Conservation (phyloP, 2,797 vertebrate species). For the Serranus cabrilla region DNA sequence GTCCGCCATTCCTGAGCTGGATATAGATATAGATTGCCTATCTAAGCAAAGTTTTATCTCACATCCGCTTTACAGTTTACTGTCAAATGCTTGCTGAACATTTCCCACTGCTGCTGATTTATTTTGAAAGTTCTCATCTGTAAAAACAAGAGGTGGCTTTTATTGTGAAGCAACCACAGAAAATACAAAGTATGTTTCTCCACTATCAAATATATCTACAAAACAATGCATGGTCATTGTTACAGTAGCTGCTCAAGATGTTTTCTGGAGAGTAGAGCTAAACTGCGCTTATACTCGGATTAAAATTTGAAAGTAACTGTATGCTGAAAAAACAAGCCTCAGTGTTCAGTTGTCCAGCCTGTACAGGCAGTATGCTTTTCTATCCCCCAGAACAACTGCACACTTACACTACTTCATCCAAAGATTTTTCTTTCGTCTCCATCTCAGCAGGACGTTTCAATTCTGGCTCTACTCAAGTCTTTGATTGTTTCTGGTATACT, state of each 20-base stretch:
- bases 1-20: neutral
- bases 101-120: neutral
- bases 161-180: too few relatives aligned
- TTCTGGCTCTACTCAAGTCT: slow-evolving; percentile 22
- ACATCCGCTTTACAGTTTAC: too few relatives aligned
- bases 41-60: neutral
- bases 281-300: neutral
- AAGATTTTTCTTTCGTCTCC: neutral
- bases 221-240: neutral
- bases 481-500: slow-evolving; percentile 16
- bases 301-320: neutral
- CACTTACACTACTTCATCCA: slow-evolving; percentile 11
- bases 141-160: too few relatives aligned
- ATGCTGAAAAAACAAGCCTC: neutral
- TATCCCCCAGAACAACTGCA: neutral
- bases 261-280: neutral
- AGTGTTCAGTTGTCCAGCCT: neutral
- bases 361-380: neutral
- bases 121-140: neutral
- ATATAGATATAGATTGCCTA: neutral
- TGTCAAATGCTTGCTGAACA: neutral
- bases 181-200: too few relatives aligned
- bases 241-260: too few relatives aligned
- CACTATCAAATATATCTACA: neutral
- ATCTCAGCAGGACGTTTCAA: slow-evolving; percentile 37